Evolutionary conservation across 2,113 vertebrate species (phyloP), one percentile per base, ranked within the genome.

Genomic region (Coregonus clupeaformis): DNA sequence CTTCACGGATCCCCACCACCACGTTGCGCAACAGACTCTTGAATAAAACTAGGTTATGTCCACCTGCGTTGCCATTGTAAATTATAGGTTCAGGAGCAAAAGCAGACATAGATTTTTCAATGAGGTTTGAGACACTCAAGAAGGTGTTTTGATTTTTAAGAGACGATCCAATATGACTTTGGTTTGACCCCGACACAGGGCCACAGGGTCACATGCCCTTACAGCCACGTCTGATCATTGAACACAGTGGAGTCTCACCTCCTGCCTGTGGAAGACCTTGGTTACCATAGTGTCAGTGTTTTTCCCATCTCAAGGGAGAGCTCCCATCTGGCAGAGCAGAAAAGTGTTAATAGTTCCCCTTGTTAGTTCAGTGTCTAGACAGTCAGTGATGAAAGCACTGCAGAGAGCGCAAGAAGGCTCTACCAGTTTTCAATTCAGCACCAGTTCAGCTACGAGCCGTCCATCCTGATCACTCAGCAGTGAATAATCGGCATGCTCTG

Each of bases 131-230:
- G 59, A 62, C 20, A 25, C 7, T 77, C 67, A 78, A 69, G 69
- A 30, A 25, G 6, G 64, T 75, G 80, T 69, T 63, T 2, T 5
- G 12, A 24, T 52, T 3, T 49, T 20, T 70, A 69, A 77, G 63
- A 79, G 73, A 65, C 64, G 74, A 84, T 85, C 30, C 70, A 57
- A 24, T 76, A 62, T 64, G 78, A 77, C 71, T 63, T 22, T n/a
- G 25, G 13, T 67, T 16, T 59, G 65, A 77, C 68, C 69, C 63
- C 49, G 5, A 18, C 16, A 16, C 13, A 52, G 2, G 59, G 47
- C 18, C 7, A 32, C 49, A 52, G 22, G 68, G 36, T 72, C 42
- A n/a, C 3, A 6, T 18, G 16, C 16, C 3, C 16, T 16, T 68
- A 1, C 11, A 52, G 49, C 4, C 14, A 14, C 49, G 36, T 42